Percentiles rank a stretch among this genome's conserved stretches.
Conservation (phyloP, 2,113 vertebrate genomes). For the Ciconia stormi region DNA sequence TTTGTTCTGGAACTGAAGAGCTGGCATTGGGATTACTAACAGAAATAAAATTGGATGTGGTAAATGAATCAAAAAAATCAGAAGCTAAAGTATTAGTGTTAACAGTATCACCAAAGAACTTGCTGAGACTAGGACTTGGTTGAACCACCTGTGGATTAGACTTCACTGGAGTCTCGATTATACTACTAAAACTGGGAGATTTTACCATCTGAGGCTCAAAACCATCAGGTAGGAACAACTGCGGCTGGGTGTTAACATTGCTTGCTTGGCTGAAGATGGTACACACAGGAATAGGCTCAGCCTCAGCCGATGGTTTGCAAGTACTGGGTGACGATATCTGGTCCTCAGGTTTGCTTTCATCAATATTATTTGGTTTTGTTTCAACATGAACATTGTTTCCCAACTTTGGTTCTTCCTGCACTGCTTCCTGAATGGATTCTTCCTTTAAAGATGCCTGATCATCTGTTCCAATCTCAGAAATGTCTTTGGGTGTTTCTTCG, state of each 20-base stretch:
- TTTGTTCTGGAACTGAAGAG: conserved; percentile 65
- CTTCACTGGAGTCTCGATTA: conserved; percentile 79
- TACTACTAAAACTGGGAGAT: conserved; percentile 89
- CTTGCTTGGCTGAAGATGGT: conserved; percentile 91
- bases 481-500: conserved; percentile 44
- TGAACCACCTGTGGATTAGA: conserved; percentile 85
- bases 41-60: conserved; percentile 90
- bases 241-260: conserved; percentile 66
- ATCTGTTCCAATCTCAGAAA: conserved; percentile 57
- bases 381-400: not conserved
- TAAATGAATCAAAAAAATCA: conserved; percentile 98
- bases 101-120: conserved; percentile 88
- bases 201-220: conserved; percentile 96
- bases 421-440: conserved; percentile 26
- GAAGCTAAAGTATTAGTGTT: conserved; percentile 82
- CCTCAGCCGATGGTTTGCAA: conserved; percentile 33
- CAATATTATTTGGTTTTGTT: not conserved
- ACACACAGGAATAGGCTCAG: conserved; percentile 86
- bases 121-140: conserved; percentile 96
- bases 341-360: not conserved
- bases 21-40: conserved; percentile 92
- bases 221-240: conserved; percentile 83
- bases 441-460: conserved; percentile 45
- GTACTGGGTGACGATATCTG: not conserved
- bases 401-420: not conserved